phyloP scores from a whole-genome alignment of 2,888 invertebrate species.

The Chrysolina americana region DNA sequence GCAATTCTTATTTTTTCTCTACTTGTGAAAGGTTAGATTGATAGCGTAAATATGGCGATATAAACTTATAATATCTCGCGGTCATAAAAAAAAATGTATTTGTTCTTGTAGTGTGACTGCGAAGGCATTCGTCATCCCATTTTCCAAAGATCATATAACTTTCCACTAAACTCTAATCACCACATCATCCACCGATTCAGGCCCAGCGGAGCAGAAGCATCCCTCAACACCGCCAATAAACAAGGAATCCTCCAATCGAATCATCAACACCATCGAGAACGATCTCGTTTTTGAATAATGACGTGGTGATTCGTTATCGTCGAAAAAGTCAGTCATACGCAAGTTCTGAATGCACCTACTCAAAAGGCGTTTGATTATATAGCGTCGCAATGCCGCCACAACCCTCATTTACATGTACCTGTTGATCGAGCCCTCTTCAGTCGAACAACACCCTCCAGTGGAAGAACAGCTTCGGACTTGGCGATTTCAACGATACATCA shows the following conservation, averaged over 20 bases:
- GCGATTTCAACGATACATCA: conserved; percentile 43
- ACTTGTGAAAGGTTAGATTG: too few relatives aligned
- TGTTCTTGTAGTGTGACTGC: too few relatives aligned
- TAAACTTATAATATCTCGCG: too few relatives aligned
- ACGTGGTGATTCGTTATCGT: conserved; percentile 9
- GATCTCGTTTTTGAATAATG: background rate
- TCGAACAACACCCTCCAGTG: background rate
- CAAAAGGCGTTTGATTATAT: conserved; percentile 37
- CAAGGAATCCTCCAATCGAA: background rate
- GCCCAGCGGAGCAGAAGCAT: too few relatives aligned
- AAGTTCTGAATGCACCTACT: conserved; percentile 44
- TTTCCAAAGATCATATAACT: too few relatives aligned
- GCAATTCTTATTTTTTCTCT: too few relatives aligned
- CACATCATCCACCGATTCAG: too few relatives aligned
- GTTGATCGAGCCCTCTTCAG: conserved; percentile 34
- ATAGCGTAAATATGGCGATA: too few relatives aligned
- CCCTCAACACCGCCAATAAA: background rate
- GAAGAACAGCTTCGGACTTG: background rate
- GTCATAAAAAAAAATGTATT: too few relatives aligned
- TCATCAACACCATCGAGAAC: background rate
- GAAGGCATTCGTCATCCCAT: too few relatives aligned
- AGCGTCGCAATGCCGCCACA: conserved; percentile 36
- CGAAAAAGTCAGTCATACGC: conserved; percentile 34
- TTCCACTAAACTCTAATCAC: too few relatives aligned
- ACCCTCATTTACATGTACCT: conserved; percentile 40